Base-by-base conservation (phyloP, 1,140 invertebrate genomes). In the Drosophila orosa region DNA sequence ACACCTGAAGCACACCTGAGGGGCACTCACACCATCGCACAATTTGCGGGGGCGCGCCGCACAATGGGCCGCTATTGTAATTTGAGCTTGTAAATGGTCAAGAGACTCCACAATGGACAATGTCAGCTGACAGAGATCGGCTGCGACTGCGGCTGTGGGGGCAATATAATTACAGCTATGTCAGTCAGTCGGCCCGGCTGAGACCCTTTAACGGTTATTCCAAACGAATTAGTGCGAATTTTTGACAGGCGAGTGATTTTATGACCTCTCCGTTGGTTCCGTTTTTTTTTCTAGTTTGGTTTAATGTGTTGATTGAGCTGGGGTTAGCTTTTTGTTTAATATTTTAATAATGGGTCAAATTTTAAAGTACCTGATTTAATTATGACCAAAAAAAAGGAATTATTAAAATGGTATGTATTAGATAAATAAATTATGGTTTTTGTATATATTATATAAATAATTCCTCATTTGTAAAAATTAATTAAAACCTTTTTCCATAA, bases 61-160 rank as follows among this genome's bases (percentile, higher is more conserved):
- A 60, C 76, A 89, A 89, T 84, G 84, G 59, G 76, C 68, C 72
- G 68, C 84, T 74, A 84, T 89, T 87, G 84, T 89, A 84, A 84
- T 83, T 77, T 78, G 52, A 69, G 73, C 80, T 78, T 89, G 72
- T 83, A 80, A 87, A 89, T 87, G 83, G 79, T 72, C 84, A 78
- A 39, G 59, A 63, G 78, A 52, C 42, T 45, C 62, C 71, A 48
- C 58, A 68, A 66, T 68, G 22, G 59, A 56, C 48, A 31, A 45
- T 61, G 63, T 74, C 79, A 72, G 58, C 39, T 59, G 56, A 66
- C 58, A 19, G 66, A 39, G 79, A 75, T 44, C 57, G 58, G 29
- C 50, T 4, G 50, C 13, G 29, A 15, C 13, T 33, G 19, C 19
- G 31, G 63, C 67, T 54, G 33, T 72, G 78, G 80, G 74, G 78